Conservation (phyloP, 2,888 invertebrate species). For the Acanthosoma haemorrhoidale region DNA sequence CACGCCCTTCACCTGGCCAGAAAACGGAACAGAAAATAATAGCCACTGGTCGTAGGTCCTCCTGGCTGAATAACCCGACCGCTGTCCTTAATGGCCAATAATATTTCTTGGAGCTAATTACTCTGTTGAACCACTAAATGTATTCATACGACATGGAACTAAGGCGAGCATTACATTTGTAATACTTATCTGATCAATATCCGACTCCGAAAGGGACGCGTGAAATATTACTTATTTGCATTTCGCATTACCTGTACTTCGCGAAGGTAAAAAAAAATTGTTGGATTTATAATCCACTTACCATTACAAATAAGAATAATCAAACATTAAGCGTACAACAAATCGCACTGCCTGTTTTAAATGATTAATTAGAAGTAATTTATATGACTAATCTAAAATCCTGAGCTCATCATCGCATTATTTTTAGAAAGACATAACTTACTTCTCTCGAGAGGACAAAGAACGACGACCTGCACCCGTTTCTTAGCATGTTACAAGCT, state of each 20-base stretch:
- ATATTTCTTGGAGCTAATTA: constrained; percentile 4
- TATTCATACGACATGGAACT: not conserved
- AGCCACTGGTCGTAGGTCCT: not conserved
- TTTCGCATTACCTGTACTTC: not conserved
- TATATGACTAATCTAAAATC: too few relatives aligned
- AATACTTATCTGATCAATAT: not conserved
- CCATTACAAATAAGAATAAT: not conserved
- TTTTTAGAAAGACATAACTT: too few relatives aligned
- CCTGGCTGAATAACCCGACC: too few relatives aligned
- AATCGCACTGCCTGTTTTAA: too few relatives aligned
- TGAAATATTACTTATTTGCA: not conserved
- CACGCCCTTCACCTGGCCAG: not conserved
- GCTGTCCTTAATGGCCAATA: not conserved
- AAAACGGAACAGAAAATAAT: too few relatives aligned
- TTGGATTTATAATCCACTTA: not conserved
- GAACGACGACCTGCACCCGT: too few relatives aligned
- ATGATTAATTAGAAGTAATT: too few relatives aligned
- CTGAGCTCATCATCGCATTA: too few relatives aligned
- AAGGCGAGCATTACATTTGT: constrained; percentile 10
- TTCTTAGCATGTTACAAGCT: too few relatives aligned
- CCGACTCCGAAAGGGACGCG: not conserved
- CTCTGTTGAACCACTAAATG: not conserved
- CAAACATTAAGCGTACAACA: too few relatives aligned
- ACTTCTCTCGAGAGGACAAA: too few relatives aligned
- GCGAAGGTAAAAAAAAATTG: not conserved